These are phyloP conservation scores for Drosophila pachea DNA, from an alignment of 1,140 invertebrate species.

Conservation along the genomic window DNA sequence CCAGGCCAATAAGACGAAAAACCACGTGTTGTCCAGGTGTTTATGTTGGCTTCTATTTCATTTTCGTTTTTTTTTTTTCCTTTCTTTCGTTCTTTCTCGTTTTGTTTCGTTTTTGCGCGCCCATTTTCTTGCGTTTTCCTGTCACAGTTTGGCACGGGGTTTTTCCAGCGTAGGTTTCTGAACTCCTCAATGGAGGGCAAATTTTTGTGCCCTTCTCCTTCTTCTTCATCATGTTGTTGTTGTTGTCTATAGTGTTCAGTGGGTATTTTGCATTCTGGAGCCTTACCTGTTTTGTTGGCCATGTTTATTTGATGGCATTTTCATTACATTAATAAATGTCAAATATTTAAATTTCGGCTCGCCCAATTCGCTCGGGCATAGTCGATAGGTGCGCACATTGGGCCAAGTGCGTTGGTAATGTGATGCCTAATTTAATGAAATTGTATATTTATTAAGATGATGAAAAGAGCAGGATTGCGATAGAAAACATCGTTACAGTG, in stretches of 20 bases:
- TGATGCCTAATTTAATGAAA: neutral
- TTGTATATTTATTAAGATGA: neutral
- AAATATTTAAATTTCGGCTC: constrained; percentile 73
- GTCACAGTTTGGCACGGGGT: constrained; percentile 18
- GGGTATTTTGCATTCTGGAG: neutral
- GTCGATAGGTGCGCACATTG: constrained; percentile 40
- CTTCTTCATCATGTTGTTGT: too few species aligned
- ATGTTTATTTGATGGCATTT: constrained; percentile 73
- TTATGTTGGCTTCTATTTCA: constrained; percentile 48
- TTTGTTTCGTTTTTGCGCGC: neutral
- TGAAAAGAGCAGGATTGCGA: neutral
- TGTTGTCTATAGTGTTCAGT: constrained; percentile 24
- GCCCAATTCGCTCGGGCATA: constrained; percentile 36
- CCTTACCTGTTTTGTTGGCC: constrained; percentile 62
- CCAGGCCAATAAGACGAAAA: constrained; percentile 34
- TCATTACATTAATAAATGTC: constrained; percentile 75
- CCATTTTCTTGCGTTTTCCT: neutral
- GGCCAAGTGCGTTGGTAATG: neutral
- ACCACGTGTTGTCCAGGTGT: constrained; percentile 74
- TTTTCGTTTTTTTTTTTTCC: neutral
- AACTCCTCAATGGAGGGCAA: constrained; percentile 22
- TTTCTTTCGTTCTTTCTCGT: constrained; percentile 4
- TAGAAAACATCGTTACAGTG: too few species aligned
- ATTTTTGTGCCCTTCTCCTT: too few species aligned
- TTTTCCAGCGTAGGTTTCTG: constrained; percentile 35